Conservation (phyloP, 1,140 invertebrate species). For the Pseudomyrmex flavicornis region DNA sequence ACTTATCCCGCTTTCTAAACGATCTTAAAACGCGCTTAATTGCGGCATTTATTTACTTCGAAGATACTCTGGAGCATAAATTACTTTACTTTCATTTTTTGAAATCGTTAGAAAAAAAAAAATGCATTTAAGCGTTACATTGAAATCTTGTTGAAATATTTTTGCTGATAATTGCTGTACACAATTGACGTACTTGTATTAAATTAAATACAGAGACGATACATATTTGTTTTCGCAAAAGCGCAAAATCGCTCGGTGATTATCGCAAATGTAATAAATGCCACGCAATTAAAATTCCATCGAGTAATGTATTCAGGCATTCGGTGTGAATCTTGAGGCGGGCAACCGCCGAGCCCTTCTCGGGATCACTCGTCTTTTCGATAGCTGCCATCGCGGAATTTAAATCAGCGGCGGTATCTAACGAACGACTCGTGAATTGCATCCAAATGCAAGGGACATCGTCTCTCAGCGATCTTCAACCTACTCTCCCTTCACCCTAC, state of each 20-base stretch:
- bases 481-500: not conserved
- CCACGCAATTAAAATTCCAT: conserved; percentile 58
- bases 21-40: no score
- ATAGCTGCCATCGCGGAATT: conserved; percentile 59
- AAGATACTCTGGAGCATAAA: not conserved
- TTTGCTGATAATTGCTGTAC: no score
- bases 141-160: not conserved
- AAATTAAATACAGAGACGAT: not conserved
- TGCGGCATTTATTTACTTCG: no score
- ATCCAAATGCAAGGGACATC: conserved; percentile 47
- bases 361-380: conserved; percentile 62
- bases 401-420: conserved; percentile 57
- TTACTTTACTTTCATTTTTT: not conserved
- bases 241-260: not conserved
- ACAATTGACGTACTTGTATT: no score
- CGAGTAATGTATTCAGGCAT: conserved; percentile 65
- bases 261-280: conserved; percentile 55
- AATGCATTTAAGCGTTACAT: not conserved
- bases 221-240: not conserved
- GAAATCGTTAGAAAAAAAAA: not conserved
- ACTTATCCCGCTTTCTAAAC: not conserved
- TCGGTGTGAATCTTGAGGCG: conserved; percentile 35
- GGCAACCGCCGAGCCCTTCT: conserved; percentile 7
- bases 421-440: conserved; percentile 59
- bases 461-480: conserved; percentile 29